Evolutionary conservation across 1,140 invertebrate species (phyloP).

Genomic region (Anoplophora glabripennis): DNA sequence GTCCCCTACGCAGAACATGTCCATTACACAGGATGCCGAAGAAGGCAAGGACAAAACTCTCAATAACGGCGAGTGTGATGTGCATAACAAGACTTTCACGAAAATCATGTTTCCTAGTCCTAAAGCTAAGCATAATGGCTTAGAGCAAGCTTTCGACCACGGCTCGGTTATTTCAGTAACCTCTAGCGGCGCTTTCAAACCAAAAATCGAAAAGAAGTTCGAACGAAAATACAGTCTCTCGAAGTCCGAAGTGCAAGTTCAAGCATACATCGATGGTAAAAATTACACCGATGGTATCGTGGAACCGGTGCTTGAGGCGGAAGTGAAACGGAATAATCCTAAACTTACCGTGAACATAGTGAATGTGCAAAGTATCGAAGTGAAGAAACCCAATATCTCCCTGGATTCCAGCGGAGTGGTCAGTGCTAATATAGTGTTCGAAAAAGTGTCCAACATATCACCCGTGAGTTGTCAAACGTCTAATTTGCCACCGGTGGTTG

Average conservation of each 20-base stretch:
- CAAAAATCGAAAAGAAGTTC: slow-evolving; percentile 38
- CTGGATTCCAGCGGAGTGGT: slow-evolving; percentile 14
- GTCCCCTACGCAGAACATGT: slow-evolving; percentile 46
- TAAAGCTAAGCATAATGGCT: slow-evolving; percentile 32
- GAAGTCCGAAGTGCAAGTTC: slow-evolving; percentile 50
- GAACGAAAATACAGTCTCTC: slow-evolving; percentile 56
- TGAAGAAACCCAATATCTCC: slow-evolving; percentile 16
- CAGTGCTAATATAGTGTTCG: slow-evolving; percentile 26
- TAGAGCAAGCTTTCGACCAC: slow-evolving; percentile 44
- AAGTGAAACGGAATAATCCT: slow-evolving; percentile 16
- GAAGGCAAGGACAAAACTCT: neutral
- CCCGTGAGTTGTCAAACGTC: slow-evolving; percentile 50
- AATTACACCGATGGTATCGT: slow-evolving; percentile 23
- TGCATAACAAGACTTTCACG: slow-evolving; percentile 32
- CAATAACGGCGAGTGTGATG: slow-evolving; percentile 26
- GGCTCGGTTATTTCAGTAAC: slow-evolving; percentile 46
- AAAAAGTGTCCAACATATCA: slow-evolving; percentile 42
- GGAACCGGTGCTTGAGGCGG: slow-evolving; percentile 4
- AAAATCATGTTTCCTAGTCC: slow-evolving; percentile 41
- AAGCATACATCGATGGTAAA: slow-evolving; percentile 41
- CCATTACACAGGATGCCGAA: slow-evolving; percentile 33
- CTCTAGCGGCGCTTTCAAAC: slow-evolving; percentile 45
- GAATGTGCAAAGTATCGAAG: slow-evolving; percentile 38
- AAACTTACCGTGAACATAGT: slow-evolving; percentile 38
- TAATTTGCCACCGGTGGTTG: slow-evolving; percentile 37